A percentile compares a stretch with the other conserved stretches of the same genome.
phyloP scores from a whole-genome alignment of 2,888 invertebrate genomes.

The Ennomos fuscantarius region DNA sequence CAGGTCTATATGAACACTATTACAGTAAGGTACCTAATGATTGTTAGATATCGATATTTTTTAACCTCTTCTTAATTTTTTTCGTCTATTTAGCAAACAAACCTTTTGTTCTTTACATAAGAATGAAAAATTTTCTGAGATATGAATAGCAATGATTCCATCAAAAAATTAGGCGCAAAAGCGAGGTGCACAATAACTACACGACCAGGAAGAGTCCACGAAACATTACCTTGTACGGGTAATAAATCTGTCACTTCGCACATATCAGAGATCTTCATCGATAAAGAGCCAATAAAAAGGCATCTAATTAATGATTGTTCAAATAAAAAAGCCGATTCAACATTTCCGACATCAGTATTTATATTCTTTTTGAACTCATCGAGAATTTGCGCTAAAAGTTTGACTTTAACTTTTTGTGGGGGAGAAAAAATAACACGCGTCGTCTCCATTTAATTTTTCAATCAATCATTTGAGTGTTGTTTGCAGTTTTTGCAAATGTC shows the following conservation, averaged over 20 bases:
- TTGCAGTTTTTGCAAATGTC: constrained; percentile 67
- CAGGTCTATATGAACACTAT: too few species aligned
- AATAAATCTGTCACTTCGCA: constrained; percentile 79
- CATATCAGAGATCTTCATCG: constrained; percentile 70
- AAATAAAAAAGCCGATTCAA: constrained; percentile 66
- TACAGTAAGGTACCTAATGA: too few species aligned
- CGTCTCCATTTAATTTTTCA: constrained; percentile 62
- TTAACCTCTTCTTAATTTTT: too few species aligned
- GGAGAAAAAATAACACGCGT: constrained; percentile 56
- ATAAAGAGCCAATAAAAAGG: constrained; percentile 73
- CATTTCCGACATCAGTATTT: constrained; percentile 72
- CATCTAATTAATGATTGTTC: constrained; percentile 79
- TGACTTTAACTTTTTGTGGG: constrained; percentile 59
- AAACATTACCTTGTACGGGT: constrained; percentile 69
- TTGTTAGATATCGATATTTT: too few species aligned
- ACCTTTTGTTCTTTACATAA: too few species aligned
- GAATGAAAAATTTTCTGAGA: constrained; percentile 1
- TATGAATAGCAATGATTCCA: constrained; percentile 14
- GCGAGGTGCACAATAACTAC: constrained; percentile 52
- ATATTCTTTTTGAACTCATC: constrained; percentile 59
- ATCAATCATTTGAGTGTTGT: constrained; percentile 61
- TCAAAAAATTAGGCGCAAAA: constrained; percentile 52
- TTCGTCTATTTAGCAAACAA: too few species aligned
- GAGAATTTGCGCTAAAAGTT: constrained; percentile 62
- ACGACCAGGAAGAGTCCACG: constrained; percentile 65